These are phyloP conservation scores for Cynopterus sphinx DNA, from an alignment of 2,797 vertebrate species.

Conservation along the genomic window DNA sequence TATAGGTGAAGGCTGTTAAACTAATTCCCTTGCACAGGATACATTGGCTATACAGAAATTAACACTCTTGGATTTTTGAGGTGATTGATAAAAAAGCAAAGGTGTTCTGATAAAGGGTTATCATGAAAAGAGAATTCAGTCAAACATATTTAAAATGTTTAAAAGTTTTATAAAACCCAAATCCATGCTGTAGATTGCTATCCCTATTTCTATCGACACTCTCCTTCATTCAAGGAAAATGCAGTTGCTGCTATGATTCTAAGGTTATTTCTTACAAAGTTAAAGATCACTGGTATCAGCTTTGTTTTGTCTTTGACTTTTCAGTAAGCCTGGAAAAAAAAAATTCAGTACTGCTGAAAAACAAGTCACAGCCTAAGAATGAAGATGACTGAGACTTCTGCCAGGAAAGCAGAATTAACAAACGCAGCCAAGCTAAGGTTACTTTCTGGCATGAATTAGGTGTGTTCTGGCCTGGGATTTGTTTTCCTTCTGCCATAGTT, in stretches of 20 bases:
- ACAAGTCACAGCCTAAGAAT: slow-evolving; percentile 14
- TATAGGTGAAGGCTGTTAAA: neutral
- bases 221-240: neutral
- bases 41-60: neutral
- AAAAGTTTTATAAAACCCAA: neutral
- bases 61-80: neutral
- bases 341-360: slow-evolving; percentile 50
- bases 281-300: slow-evolving; percentile 53
- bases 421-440: slow-evolving; percentile 61
- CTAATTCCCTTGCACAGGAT: neutral
- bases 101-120: neutral
- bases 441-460: slow-evolving; percentile 45
- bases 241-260: neutral
- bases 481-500: slow-evolving; percentile 13
- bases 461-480: rapidly evolving
- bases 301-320: slow-evolving; percentile 75
- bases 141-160: slow-evolving; percentile 8
- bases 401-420: slow-evolving; percentile 57
- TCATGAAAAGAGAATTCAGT: neutral
- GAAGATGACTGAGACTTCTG: neutral
- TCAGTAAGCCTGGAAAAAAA: slow-evolving; percentile 16
- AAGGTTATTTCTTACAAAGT: slow-evolving; percentile 35
- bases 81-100: neutral
- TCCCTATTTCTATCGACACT: neutral
- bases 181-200: neutral